Evolutionary conservation across 2,888 invertebrate species (phyloP), one percentile per base, ranked within the genome.

Genomic region (Patella caerulea): DNA sequence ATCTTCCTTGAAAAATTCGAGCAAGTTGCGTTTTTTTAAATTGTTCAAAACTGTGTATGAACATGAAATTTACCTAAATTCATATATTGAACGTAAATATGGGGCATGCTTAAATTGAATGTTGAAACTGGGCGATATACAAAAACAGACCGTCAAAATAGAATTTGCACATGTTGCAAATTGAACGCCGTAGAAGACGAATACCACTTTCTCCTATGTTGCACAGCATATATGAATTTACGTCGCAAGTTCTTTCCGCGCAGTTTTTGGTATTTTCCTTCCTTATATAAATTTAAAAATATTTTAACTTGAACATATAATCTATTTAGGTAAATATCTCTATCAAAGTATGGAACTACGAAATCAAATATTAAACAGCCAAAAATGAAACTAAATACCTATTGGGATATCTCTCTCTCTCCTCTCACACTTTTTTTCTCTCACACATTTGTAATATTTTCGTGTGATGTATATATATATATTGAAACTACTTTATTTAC

Each of bases 111-210:
- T 19, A n/a, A 65, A 19, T 19, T 65, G 65, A n/a, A 19, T 65
- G n/a, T 65, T n/a, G 65, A 65, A 19, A 65, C 65, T 65, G 65
- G 65, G n/a, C n/a, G 65, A 65, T 65, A 65, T 65, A 65, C 65
- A 19, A 65, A 65, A 19, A 65, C 24, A 65, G 19, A n/a, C 24
- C 65, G 65, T 65, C 19, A 65, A 9, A 65, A 65, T 19, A 65
- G 65, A 65, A 2, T 65, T 19, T 65, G 65, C 24, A 19, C n/a
- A 65, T 65, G 65, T n/a, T 65, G 65, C 19, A 65, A 65, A 19
- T 65, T 11, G 24, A 65, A 65, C 11, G 7, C n/a, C n/a, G 24
- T 65, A 9, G 65, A 65, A 65, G 65, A 65, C 24, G 65, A 65
- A 65, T 65, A 12, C 12, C 65, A 65, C 11, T n/a, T 65, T 11